Conservation (phyloP, 2,113 vertebrate genomes). For the Tragelaphus scriptus region DNA sequence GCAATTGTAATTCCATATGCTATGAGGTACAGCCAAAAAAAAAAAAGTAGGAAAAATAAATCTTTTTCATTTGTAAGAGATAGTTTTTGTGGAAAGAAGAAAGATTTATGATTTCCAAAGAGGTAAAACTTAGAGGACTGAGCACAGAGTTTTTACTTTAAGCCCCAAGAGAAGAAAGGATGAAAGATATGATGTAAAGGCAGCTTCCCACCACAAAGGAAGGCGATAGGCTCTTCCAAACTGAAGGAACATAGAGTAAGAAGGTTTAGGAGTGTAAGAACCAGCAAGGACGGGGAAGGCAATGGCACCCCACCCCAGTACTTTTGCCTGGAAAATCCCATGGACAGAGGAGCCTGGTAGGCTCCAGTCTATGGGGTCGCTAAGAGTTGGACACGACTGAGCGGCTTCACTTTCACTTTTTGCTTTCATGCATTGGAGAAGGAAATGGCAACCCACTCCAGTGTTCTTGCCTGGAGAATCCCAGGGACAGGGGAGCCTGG, state of each 20-base stretch:
- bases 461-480: no score
- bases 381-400: no score
- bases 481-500: no score
- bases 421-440: no score
- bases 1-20: background rate
- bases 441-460: no score
- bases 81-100: background rate
- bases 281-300: background rate
- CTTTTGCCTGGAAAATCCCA: no score
- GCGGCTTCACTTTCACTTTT: no score
- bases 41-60: background rate
- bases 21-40: background rate
- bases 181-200: background rate
- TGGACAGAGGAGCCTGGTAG: no score
- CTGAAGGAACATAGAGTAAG: background rate
- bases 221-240: background rate
- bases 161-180: background rate
- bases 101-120: slow-evolving; percentile 4
- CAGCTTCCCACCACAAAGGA: background rate
- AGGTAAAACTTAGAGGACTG: background rate
- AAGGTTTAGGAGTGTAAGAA: background rate
- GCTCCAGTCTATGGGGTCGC: no score
- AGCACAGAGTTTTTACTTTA: background rate
- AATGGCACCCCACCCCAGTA: no score
- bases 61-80: background rate